Conservation (phyloP, 2,113 vertebrate genomes). For the Mesembrinibis cayennensis region DNA sequence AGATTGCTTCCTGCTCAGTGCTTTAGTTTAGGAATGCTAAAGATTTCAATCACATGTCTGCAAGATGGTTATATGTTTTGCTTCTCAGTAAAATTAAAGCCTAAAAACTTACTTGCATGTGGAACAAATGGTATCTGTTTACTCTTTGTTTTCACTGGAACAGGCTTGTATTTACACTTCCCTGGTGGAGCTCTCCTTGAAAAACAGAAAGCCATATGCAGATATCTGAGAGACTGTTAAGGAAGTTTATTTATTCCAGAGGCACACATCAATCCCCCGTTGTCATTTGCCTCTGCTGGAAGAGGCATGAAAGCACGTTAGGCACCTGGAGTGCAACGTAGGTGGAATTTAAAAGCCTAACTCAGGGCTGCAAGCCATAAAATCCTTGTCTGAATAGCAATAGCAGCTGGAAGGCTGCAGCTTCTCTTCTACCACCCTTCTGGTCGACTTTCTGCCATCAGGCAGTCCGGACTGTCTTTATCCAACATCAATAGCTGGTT, state of each 20-base stretch:
- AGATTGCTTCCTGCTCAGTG: background rate
- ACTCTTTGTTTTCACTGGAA: conserved; percentile 79
- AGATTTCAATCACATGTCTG: background rate
- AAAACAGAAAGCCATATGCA: conserved; percentile 19
- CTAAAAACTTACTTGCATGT: conserved; percentile 74
- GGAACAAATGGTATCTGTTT: conserved; percentile 79
- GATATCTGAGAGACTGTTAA: background rate
- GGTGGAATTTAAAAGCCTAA: background rate
- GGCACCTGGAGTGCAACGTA: background rate
- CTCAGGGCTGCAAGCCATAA: background rate
- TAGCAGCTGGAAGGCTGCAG: background rate
- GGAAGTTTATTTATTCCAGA: background rate
- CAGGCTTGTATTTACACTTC: conserved; percentile 80
- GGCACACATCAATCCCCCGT: background rate
- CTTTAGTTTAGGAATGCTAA: background rate
- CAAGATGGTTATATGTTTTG: background rate
- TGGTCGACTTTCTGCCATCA: background rate
- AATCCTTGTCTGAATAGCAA: background rate
- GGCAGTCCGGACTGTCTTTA: background rate
- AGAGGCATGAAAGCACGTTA: background rate
- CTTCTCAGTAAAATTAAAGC: background rate
- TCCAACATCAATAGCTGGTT: background rate
- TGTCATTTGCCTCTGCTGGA: background rate
- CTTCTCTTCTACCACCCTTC: background rate
- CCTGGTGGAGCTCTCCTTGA: conserved; percentile 83